A percentile compares a stretch with the other conserved stretches of the same genome.
These are phyloP conservation scores for Drosophila peninsularis DNA, from an alignment of 2,888 invertebrate genomes.

Conservation along the genomic window DNA sequence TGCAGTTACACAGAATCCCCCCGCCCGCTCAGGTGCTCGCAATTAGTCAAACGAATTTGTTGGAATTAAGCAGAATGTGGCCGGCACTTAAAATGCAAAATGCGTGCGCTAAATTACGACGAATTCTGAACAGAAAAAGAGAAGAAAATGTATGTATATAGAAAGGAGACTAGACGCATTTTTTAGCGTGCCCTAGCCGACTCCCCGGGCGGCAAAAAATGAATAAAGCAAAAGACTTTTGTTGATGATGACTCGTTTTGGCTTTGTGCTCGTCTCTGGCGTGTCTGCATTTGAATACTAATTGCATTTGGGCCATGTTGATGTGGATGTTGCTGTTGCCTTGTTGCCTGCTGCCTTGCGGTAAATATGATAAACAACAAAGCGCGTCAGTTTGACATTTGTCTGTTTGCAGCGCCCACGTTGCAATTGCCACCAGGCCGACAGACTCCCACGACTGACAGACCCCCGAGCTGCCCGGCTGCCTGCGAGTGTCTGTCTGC, in stretches of 20 bases:
- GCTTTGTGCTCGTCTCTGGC: constrained; percentile 66
- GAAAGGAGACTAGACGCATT: constrained; percentile 66
- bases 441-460: constrained; percentile 73
- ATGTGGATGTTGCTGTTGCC: constrained; percentile 7
- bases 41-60: constrained; percentile 83
- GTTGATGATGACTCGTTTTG: constrained; percentile 77
- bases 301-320: constrained; percentile 68
- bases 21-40: constrained; percentile 29
- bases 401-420: constrained; percentile 76
- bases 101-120: constrained; percentile 83
- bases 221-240: constrained; percentile 27
- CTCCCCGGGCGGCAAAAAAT: constrained; percentile 46
- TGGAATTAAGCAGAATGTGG: constrained; percentile 81
- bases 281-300: constrained; percentile 79
- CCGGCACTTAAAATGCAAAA: constrained; percentile 81
- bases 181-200: constrained; percentile 58
- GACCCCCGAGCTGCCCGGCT: constrained; percentile 26
- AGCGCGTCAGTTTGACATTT: constrained; percentile 82
- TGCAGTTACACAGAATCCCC: constrained; percentile 63
- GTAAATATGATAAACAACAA: constrained; percentile 81
- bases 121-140: constrained; percentile 62
- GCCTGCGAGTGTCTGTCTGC: too few species aligned
- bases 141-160: neutral
- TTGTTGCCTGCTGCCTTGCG: constrained; percentile 48
- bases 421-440: constrained; percentile 59